Evolutionary conservation across 2,888 invertebrate genomes (phyloP), one percentile per base, ranked within the genome.

Genomic region (Pyralis farinalis): DNA sequence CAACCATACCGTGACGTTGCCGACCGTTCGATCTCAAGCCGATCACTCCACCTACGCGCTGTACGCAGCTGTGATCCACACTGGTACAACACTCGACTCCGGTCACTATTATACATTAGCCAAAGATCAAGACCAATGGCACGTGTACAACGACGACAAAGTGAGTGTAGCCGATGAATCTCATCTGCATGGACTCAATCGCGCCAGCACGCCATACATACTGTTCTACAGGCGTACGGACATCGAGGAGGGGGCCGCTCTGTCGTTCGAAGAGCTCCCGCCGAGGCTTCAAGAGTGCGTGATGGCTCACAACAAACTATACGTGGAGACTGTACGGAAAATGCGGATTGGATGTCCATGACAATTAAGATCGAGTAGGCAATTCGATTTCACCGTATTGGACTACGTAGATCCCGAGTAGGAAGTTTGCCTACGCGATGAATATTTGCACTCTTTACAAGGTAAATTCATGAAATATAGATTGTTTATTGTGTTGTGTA

Each of bases 71-170:
- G 94, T 97, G 0, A 94, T 97, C 0, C 97, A 97, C 74, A 93
- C 93, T 0, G 97, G 97, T 1, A 92, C 92, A 12, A 94, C 94
- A 37, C 93, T 96, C 49, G 95, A 97, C 65, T 94, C 95, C 0
- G 97, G 97, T 0, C 97, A 97, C 69, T 97, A 97, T 71, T 96
- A 95, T 71, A 96, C 96, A 0, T 93, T 95, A 44, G 96, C 95
- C 0, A 91, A 92, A 25, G 94, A 94, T 63, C 80, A 76, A 10
- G 86, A 88, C 41, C 83, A 91, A 25, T 97, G 97, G 97, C 94
- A 92, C 70, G 91, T 93, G 63, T 96, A 95, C 65, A 96, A 96
- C 64, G 97, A 97, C 58, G 93, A 92, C 44, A 82, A 90, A n/a
- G 95, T 97, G 0, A 90, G 91, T 0, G 71, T 77, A 29, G 90